Base-by-base conservation (phyloP, 2,888 invertebrate species). In the Phrixothrix hirtus region DNA sequence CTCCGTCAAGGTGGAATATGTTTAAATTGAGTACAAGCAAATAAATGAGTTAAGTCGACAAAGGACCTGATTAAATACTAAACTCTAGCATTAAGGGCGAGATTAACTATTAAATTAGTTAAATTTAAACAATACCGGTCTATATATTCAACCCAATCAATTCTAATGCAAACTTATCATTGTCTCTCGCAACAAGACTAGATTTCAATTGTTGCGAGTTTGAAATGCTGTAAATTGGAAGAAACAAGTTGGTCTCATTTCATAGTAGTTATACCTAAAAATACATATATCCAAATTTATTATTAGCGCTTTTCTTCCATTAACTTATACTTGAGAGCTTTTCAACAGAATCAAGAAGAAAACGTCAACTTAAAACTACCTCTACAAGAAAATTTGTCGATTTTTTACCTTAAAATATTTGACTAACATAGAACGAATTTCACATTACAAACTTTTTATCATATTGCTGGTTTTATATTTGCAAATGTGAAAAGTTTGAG, bases 401-500 rank as follows among this genome's bases (percentile, higher is more conserved):
- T 36, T 29, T 21, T 36, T 45, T 31, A 37, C 11, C 27, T 16
- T 34, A 16, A 34, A 48, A 41, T 48, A 39, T 48, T 48, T 41
- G 39, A 41, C 47, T 34, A 41, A 41, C 47, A 44, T 44, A 29
- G 29, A 31, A 26, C 52, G 46, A 45, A 52, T 46, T 52, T 52
- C 41, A 17, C 35, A 47, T 47, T 53, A 47, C 42, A 63, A 64
- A 64, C 58, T 64, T 64, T 62, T 53, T 51, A 56, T 57, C 60
- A 60, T 60, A 62, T 58, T 59, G 56, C 56, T 55, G 49, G 59
- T 65, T 63, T 60, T 57, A 62, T 64, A 64, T 65, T 64, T 64
- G 65, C 61, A 64, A 64, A 65, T 64, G 63, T 58, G 60, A 61
- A 63, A 64, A 65, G 62, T 64, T 65, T 59, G 47, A 54, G 43